phyloP scores from a whole-genome alignment of 1,140 invertebrate genomes.

The Parapsyche elsis region DNA sequence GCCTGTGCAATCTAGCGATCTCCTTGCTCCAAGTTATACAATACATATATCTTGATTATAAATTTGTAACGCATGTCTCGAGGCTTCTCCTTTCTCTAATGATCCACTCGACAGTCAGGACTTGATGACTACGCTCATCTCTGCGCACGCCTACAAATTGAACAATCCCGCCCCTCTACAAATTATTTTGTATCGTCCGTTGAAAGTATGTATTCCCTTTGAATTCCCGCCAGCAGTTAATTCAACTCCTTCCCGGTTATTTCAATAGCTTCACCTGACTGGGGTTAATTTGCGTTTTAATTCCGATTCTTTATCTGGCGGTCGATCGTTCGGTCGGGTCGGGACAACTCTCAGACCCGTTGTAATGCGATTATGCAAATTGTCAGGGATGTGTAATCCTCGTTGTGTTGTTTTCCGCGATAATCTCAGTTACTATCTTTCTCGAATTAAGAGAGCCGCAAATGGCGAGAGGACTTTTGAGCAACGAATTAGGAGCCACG shows the following conservation, averaged over 20 bases:
- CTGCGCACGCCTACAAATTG: neutral
- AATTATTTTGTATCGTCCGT: conserved; percentile 8
- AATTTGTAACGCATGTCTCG: conserved; percentile 48
- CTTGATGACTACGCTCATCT: conserved; percentile 21
- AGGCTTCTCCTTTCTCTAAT: conserved; percentile 36
- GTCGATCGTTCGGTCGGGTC: neutral
- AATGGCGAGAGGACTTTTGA: too few species aligned
- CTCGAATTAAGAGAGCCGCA: neutral
- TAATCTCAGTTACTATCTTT: conserved; percentile 25
- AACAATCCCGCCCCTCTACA: conserved; percentile 22
- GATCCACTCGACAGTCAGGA: conserved; percentile 42
- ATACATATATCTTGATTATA: conserved; percentile 47
- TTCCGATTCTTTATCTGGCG: too few species aligned
- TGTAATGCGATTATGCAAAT: conserved; percentile 39
- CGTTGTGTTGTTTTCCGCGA: conserved; percentile 21
- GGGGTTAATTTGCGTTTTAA: neutral
- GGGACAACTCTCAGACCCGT: neutral
- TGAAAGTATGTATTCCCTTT: neutral
- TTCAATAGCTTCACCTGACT: neutral
- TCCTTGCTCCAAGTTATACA: neutral
- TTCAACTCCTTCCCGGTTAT: neutral
- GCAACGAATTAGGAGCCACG: too few species aligned
- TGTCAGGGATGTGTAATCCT: neutral
- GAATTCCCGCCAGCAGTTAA: neutral
- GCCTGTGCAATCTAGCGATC: too few species aligned